phyloP scores from a whole-genome alignment of 2,113 vertebrate genomes.

The Riparia riparia region DNA sequence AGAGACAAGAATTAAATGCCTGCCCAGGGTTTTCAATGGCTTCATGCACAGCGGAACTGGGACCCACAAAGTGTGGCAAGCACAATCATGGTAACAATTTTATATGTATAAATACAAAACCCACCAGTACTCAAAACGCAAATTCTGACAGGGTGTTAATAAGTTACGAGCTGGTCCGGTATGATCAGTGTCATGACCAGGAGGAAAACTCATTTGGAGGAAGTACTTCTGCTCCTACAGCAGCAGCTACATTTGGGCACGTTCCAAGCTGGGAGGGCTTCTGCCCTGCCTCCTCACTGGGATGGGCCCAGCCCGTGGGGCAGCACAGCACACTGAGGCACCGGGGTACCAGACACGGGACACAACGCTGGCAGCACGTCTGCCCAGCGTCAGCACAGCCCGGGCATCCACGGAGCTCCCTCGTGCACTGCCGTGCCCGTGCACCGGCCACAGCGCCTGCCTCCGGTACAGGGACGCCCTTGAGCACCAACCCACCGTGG shows the following conservation, averaged over 20 bases:
- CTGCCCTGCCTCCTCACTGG: accelerated
- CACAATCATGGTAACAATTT: not conserved
- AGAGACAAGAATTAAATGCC: constrained; percentile 55
- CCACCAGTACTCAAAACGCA: constrained; percentile 9
- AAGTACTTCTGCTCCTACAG: not conserved
- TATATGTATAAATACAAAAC: not conserved
- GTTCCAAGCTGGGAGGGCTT: not conserved
- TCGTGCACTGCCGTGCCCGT: accelerated
- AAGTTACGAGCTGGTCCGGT: not conserved
- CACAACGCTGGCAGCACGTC: accelerated
- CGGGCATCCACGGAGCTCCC: accelerated
- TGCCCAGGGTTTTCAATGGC: not conserved
- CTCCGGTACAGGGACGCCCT: accelerated
- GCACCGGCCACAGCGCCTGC: accelerated
- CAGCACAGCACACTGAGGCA: accelerated
- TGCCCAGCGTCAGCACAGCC: not conserved
- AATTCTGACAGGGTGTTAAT: constrained; percentile 15
- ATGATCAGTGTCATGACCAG: not conserved
- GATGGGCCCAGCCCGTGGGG: accelerated
- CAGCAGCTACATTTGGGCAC: not conserved
- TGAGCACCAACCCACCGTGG: accelerated
- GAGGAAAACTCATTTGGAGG: not conserved
- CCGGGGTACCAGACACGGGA: accelerated
- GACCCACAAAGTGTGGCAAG: not conserved
- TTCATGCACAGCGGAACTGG: not conserved